These are phyloP conservation scores for Ambastaia sidthimunki DNA, from an alignment of 2,797 vertebrate species.

Conservation along the genomic window DNA sequence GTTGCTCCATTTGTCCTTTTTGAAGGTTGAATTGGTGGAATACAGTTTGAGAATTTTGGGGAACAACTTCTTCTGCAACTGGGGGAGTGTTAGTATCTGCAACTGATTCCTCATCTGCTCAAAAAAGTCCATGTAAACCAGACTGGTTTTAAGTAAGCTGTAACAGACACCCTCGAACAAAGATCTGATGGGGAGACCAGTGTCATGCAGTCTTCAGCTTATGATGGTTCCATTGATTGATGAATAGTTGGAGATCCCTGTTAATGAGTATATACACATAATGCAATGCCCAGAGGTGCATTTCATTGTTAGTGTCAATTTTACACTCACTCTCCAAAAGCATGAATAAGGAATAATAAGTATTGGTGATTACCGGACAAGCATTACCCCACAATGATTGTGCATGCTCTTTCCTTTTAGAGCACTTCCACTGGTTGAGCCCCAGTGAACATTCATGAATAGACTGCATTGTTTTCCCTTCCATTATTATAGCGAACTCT, in stretches of 20 bases:
- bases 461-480: neutral
- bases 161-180: neutral
- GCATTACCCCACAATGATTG: neutral
- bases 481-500: neutral
- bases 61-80: neutral
- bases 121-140: neutral
- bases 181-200: neutral
- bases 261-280: neutral
- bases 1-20: neutral
- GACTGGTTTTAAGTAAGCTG: neutral
- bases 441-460: neutral
- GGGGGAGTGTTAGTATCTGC: neutral
- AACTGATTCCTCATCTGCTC: neutral
- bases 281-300: slow-evolving; percentile 2
- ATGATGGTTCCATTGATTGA: neutral
- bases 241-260: neutral
- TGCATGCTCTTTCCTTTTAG: neutral
- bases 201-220: neutral
- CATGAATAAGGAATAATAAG: slow-evolving; percentile 4
- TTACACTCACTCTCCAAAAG: slow-evolving; percentile 3
- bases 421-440: slow-evolving; percentile 4
- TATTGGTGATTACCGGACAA: too few species aligned
- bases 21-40: neutral
- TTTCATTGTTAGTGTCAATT: neutral
- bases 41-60: neutral